Base-by-base conservation (phyloP, 2,888 invertebrate species). In the Philaethria dido region DNA sequence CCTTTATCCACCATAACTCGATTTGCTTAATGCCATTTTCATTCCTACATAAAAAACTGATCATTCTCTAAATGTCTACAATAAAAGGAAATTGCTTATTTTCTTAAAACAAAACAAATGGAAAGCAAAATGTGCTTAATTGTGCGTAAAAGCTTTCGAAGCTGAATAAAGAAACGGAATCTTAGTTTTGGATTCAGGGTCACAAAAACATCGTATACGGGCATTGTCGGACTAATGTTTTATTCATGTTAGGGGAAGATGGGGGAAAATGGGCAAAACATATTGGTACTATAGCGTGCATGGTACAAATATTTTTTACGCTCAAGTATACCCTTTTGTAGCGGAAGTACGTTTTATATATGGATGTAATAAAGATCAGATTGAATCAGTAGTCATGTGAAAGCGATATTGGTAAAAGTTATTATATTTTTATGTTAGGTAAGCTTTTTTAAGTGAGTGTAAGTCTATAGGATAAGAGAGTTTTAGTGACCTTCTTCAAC, bases 211-310 rank as follows among this genome's bases (percentile, higher is more conserved):
- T 66, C 66, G 47, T 48, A 64, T 60, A 60, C 14, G 62, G 64
- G 68, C 57, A 71, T 68, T 66, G 64, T 69, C 64, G 71, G 62
- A 66, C 60, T 66, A 48, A 73, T 74, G 66, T 70, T 67, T 74
- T 69, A 74, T 74, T 74, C 73, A 74, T 69, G 29, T 62, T 25
- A 52, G 57, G 68, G 48, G 62, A 64, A 57, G 55, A 67, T 62
- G 67, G 55, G 62, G 60, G 45, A 64, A 16, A 68, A 61, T 55
- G 50, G 72, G 57, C 68, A 66, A 48, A 70, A 72, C 65, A 68
- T 69, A 73, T 73, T 67, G 64, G 70, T 72, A 54, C 70, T 62
- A 57, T 68, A 62, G 63, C 68, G 73, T 69, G 67, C 68, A 62
- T 73, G 72, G 70, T 48, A 69, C 71, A 47, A 67, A 66, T 57